Base-by-base conservation (phyloP, 2,797 vertebrate genomes). In the Pteropus rufus region DNA sequence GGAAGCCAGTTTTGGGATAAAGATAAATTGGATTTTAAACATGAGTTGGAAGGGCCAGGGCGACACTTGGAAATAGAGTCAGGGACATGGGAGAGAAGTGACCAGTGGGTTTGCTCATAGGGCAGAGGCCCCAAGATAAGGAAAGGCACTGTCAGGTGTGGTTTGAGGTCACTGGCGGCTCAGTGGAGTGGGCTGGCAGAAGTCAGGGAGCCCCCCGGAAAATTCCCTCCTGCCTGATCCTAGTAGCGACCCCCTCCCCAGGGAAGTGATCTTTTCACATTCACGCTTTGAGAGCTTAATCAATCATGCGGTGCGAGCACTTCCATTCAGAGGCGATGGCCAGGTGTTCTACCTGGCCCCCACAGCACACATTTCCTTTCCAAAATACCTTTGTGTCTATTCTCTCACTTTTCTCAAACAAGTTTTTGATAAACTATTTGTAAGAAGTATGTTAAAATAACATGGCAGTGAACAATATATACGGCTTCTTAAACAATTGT, bases 391-490 rank as follows among this genome's bases (percentile, higher is more conserved):
- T 11, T 90, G 49, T 29, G 52, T 46, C 34, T 83, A 11, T 73
- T 65, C 69, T 34, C 46, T 83, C 64, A 18, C 54, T n/a, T 39
- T 58, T 16, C 31, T 29, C 46, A 21, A 49, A 76, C 39, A 29
- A 10, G 26, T 4, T 46, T 72, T 29, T 21, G 49, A 24, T 39
- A n/a, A 46, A 39, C 24, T 52, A 31, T 49, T 62, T 44, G 23
- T 65, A 60, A 41, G n/a, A 85, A 65, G 73, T 31, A 19, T 44
- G 46, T 56, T 85, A 73, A 49, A 39, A 23, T 73, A 49, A 26
- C 14, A 29, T 0, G 5, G n/a, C 3, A 15, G 31, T n/a, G 39
- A 67, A 5, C 26, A 24, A 9, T 49, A 8, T 15, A 31, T 21
- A 31, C 2, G 8, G 58, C 31, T 86, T 70, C 64, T 23, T 56